Evolutionary conservation across 1,140 invertebrate species (phyloP).

Genomic region (Tetragonula clypearis): DNA sequence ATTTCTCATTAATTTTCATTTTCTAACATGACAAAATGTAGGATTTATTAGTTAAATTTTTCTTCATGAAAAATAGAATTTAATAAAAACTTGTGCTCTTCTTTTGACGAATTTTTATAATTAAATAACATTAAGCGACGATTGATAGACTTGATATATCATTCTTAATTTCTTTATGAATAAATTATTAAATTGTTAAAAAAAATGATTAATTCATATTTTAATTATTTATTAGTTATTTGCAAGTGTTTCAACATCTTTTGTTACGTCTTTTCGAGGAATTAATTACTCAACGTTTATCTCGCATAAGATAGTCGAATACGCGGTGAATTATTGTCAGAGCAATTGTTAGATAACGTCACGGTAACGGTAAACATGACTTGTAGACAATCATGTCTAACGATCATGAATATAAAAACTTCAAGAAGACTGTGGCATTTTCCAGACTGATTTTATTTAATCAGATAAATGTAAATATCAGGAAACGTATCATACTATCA

Average conservation of each 20-base stretch:
- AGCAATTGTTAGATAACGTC: constrained; percentile 48
- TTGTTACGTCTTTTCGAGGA: background rate
- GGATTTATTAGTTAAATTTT: no score
- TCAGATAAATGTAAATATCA: constrained; percentile 20
- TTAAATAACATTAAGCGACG: background rate
- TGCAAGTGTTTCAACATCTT: no score
- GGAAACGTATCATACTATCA: background rate
- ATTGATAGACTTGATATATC: background rate
- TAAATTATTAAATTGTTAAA: background rate
- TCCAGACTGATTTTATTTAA: constrained; percentile 39
- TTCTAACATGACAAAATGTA: background rate
- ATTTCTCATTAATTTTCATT: background rate
- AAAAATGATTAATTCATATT: background rate
- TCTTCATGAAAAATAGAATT: background rate
- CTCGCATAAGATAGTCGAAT: constrained; percentile 23
- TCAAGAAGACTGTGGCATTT: constrained; percentile 12
- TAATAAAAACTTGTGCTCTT: background rate
- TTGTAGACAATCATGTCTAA: constrained; percentile 22
- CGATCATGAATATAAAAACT: background rate
- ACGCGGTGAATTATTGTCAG: constrained; percentile 47
- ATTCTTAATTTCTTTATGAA: background rate
- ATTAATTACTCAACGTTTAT: constrained; percentile 43
- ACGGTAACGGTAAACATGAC: constrained; percentile 29
- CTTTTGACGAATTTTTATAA: background rate
- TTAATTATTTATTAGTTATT: background rate